These are phyloP conservation scores for Chondrosia reniformis DNA, from an alignment of 37 sponge, comb jelly and placozoan species.

Conservation along the genomic window DNA sequence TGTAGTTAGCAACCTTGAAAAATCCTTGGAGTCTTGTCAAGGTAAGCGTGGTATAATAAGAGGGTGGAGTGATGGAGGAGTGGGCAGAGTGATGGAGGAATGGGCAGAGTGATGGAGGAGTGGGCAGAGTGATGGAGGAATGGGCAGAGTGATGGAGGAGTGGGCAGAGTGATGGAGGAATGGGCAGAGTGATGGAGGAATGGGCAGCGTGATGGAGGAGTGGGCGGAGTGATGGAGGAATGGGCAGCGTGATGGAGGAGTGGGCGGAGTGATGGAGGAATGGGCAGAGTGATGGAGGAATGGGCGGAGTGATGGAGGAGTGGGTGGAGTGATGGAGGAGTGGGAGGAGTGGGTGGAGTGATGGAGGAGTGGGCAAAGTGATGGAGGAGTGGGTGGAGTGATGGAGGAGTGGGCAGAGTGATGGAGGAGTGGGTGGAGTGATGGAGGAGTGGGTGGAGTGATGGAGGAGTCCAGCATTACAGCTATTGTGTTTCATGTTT, in stretches of 20 bases:
- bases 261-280: no score
- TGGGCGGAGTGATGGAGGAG: neutral
- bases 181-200: neutral
- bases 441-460: neutral
- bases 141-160: neutral
- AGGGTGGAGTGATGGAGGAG: neutral
- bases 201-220: neutral
- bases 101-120: neutral
- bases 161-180: neutral
- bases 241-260: neutral
- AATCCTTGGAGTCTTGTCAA: slow-evolving; percentile 19
- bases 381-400: neutral
- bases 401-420: neutral
- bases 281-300: neutral
- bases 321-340: neutral
- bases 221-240: neutral
- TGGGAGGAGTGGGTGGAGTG: neutral
- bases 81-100: neutral
- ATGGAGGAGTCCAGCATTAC: neutral
- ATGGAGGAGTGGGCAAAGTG: neutral
- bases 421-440: neutral
- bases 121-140: neutral
- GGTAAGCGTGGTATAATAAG: neutral
- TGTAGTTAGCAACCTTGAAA: neutral
- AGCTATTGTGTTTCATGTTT: neutral